phyloP scores from a whole-genome alignment of 2,113 vertebrate species.

The Lepidothrix coronata region DNA sequence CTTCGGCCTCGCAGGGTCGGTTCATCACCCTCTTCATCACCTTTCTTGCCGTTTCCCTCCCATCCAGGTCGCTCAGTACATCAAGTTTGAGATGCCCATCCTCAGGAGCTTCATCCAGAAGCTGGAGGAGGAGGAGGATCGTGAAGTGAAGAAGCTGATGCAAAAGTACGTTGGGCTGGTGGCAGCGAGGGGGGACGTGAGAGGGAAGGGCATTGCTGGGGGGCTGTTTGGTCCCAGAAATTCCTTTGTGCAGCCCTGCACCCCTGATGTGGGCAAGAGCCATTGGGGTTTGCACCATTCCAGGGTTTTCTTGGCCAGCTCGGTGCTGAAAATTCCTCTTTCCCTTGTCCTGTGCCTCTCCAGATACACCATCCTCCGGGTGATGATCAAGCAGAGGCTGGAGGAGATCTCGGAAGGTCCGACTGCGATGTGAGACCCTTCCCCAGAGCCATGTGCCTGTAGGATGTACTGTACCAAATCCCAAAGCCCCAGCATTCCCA shows the following conservation, averaged over 20 bases:
- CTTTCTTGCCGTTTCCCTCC: neutral
- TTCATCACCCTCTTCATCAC: neutral
- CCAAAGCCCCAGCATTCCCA: rapidly evolving
- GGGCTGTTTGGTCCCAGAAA: rapidly evolving
- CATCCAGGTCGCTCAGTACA: slow-evolving; percentile 94
- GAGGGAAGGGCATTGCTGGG: neutral
- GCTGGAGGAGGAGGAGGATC: slow-evolving; percentile 92
- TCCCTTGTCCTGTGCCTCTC: neutral
- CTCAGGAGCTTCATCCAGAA: slow-evolving; percentile 95
- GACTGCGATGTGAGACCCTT: slow-evolving; percentile 40
- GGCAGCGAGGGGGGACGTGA: rapidly evolving
- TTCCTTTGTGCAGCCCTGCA: rapidly evolving
- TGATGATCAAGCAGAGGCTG: slow-evolving; percentile 88
- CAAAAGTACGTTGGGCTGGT: slow-evolving; percentile 71
- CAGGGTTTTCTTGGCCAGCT: neutral
- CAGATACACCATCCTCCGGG: slow-evolving; percentile 83
- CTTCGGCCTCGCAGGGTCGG: rapidly evolving
- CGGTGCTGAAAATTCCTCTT: neutral
- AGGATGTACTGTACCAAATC: neutral
- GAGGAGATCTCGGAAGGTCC: slow-evolving; percentile 82
- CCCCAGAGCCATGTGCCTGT: neutral
- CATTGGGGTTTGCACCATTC: rapidly evolving
- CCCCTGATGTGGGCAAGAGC: rapidly evolving
- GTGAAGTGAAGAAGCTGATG: slow-evolving; percentile 91
- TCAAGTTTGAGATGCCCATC: slow-evolving; percentile 98